A percentile compares a stretch with the other conserved stretches of the same genome.
Evolutionary conservation across 2,113 vertebrate genomes (phyloP).

Genomic region (Toxostoma redivivum): DNA sequence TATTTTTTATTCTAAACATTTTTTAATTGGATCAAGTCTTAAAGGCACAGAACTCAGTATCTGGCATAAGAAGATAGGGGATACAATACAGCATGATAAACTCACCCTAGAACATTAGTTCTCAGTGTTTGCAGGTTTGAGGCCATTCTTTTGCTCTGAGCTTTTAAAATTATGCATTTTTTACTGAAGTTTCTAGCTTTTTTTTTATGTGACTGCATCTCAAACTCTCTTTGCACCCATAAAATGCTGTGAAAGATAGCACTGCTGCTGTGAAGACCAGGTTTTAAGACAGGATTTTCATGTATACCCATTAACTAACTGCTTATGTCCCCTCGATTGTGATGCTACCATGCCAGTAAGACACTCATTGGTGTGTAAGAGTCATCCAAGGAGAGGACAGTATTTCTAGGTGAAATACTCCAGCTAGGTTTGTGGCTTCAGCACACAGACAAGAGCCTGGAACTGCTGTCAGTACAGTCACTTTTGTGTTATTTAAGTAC

Average conservation of each 20-base stretch:
- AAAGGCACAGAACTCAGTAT: not conserved
- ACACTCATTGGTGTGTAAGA: not conserved
- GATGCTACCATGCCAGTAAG: not conserved
- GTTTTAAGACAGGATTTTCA: not conserved
- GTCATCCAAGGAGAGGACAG: not conserved
- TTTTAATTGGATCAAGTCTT: not conserved
- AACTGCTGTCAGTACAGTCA: not conserved
- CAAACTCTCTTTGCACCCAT: not conserved
- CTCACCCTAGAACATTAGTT: not conserved
- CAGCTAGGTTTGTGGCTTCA: not conserved
- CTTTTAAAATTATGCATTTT: not conserved
- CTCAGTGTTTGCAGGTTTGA: not conserved
- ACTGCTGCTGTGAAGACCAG: not conserved
- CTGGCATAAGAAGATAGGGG: not conserved
- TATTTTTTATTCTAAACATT: not conserved
- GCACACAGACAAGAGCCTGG: not conserved
- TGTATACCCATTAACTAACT: not conserved
- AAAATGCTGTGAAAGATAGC: not conserved
- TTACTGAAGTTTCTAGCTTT: not conserved
- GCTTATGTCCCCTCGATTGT: accelerated
- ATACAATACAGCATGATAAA: not conserved
- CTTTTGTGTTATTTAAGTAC: not conserved
- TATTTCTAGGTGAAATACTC: not conserved
- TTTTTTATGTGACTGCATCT: not conserved
- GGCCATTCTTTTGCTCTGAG: not conserved